These are phyloP conservation scores for Phycodurus eques DNA, from an alignment of 2,113 vertebrate species.

Conservation along the genomic window DNA sequence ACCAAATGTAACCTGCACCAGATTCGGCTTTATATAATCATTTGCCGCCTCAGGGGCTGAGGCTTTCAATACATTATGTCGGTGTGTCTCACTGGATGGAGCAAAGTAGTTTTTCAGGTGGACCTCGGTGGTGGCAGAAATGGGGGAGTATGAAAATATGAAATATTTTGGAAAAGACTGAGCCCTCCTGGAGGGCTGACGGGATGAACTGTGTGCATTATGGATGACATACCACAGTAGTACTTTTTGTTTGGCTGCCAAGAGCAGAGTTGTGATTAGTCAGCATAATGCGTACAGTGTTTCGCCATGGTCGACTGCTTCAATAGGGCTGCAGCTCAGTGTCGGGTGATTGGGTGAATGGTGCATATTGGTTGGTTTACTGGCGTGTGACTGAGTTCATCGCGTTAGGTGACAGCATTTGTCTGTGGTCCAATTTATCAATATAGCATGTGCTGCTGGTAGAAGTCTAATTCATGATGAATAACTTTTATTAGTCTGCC, in stretches of 20 bases:
- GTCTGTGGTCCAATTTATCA: too few species aligned
- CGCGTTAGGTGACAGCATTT: too few species aligned
- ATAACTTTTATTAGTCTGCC: too few species aligned
- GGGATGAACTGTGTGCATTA: constrained; percentile 8
- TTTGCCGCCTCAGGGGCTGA: not conserved
- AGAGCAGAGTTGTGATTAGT: constrained; percentile 31
- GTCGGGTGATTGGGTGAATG: not conserved
- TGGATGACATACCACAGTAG: constrained; percentile 16
- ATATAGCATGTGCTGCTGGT: not conserved
- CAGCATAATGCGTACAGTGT: constrained; percentile 27
- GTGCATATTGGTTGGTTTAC: not conserved
- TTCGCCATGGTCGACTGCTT: not conserved
- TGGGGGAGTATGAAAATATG: constrained; percentile 1
- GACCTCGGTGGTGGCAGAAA: not conserved
- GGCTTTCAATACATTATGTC: not conserved
- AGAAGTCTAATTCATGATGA: not conserved
- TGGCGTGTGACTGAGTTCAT: not conserved
- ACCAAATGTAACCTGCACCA: constrained; percentile 6
- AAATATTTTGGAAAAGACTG: constrained; percentile 7
- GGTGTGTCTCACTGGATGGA: not conserved
- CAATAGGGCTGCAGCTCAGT: not conserved
- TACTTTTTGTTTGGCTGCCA: constrained; percentile 29
- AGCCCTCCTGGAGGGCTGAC: constrained; percentile 3
- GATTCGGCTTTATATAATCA: not conserved
- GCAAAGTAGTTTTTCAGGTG: not conserved